These are phyloP conservation scores for Lepidothrix coronata DNA, from an alignment of 2,113 vertebrate species.

Conservation along the genomic window DNA sequence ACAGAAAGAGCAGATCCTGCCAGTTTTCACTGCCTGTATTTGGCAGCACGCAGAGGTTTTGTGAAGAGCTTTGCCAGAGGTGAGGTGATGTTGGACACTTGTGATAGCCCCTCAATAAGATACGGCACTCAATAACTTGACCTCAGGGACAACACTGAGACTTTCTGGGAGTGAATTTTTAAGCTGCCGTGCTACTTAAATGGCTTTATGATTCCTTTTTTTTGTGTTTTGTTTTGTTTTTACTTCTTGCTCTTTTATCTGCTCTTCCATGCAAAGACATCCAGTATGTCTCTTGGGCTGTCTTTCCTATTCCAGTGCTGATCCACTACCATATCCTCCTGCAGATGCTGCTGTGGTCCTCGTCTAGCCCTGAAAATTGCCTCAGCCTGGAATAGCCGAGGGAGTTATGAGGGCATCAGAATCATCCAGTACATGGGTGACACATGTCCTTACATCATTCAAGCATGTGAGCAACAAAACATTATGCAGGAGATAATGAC, in stretches of 20 bases:
- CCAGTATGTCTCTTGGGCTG: neutral
- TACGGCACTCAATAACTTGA: neutral
- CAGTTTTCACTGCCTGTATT: neutral
- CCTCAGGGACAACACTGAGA: neutral
- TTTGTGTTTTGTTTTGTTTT: neutral
- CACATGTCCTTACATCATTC: neutral
- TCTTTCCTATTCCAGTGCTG: neutral
- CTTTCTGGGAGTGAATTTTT: neutral
- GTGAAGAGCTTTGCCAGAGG: neutral
- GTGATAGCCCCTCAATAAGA: neutral
- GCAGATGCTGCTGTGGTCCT: neutral
- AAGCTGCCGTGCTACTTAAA: neutral
- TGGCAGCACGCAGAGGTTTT: neutral
- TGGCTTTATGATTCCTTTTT: neutral
- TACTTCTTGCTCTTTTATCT: neutral
- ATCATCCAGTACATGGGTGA: neutral
- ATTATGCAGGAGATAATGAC: neutral
- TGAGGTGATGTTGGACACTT: neutral
- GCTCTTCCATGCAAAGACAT: neutral
- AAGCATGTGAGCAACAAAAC: neutral
- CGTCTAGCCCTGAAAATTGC: neutral
- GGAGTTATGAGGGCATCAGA: neutral
- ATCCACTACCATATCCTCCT: neutral
- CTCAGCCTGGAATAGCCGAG: neutral
- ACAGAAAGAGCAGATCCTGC: neutral